Percentiles rank a stretch among this genome's conserved stretches.
Conservation (phyloP, 2,888 invertebrate genomes). For the Baronia brevicornis region DNA sequence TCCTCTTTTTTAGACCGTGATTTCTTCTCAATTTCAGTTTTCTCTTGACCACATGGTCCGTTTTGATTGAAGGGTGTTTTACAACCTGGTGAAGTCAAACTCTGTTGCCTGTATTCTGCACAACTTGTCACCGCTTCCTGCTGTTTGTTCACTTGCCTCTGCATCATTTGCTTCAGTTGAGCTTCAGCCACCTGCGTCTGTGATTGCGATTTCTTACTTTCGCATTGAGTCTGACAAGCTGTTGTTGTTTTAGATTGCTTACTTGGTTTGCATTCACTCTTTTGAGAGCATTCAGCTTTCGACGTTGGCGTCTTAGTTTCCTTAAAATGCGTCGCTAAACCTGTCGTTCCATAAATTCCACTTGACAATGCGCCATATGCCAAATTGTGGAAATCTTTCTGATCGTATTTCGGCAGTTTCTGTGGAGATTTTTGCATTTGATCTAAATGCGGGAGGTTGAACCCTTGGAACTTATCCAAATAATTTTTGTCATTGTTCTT, state of each 20-base stretch:
- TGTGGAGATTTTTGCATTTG: conserved; percentile 77
- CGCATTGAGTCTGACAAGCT: conserved; percentile 65
- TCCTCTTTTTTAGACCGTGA: conserved; percentile 61
- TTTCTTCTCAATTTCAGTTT: conserved; percentile 63
- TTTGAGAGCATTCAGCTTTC: conserved; percentile 58
- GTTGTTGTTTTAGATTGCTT: conserved; percentile 65
- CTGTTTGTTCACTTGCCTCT: conserved; percentile 51
- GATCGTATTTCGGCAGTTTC: conserved; percentile 68
- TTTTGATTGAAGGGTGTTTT: conserved; percentile 52
- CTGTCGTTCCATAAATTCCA: conserved; percentile 54
- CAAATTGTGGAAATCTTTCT: conserved; percentile 66
- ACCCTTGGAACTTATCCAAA: conserved; percentile 76
- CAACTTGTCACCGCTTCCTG: conserved; percentile 53
- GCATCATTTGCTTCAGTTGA: conserved; percentile 65
- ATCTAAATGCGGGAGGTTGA: conserved; percentile 76
- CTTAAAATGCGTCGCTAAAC: conserved; percentile 59
- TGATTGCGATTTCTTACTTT: conserved; percentile 50
- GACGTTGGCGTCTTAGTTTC: conserved; percentile 55
- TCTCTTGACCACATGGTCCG: conserved; percentile 54
- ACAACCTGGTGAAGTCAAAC: conserved; percentile 54
- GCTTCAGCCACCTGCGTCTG: conserved; percentile 38
- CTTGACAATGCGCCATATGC: conserved; percentile 61
- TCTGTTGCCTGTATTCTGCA: conserved; percentile 57
- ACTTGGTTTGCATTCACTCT: conserved; percentile 56
- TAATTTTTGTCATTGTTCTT: conserved; percentile 72